Base-by-base conservation (phyloP, 2,888 invertebrate species). In the Agrotis ipsilon region DNA sequence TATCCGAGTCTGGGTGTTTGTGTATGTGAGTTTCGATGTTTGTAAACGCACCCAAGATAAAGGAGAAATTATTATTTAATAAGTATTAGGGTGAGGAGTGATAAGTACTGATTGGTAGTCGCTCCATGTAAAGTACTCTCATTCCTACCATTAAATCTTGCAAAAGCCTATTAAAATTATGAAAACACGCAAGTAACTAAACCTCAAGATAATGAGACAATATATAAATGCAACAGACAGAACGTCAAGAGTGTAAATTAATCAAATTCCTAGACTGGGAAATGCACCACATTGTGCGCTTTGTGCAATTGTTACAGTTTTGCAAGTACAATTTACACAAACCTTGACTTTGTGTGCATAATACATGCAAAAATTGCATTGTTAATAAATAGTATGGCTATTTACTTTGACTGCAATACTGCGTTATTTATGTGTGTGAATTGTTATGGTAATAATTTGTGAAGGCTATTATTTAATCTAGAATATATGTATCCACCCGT, bases 191-290 rank as follows among this genome's bases (percentile, higher is more conserved):
- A 60, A 48, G 16, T n/a, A 49, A 7, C 5, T 39, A 21, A 32
- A 32, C 32, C 7, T 7, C 32, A 32, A 32, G 32, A 6, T 1
- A 32, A 32, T 32, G 7, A 3, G 24, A 24, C 24, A 24, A n/a
- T 13, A n/a, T 11, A n/a, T 14, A 45, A 48, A 19, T 2, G 3
- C 7, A 32, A 72, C 19, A 32, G 13, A 62, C 43, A 48, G 19
- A 13, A 32, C 49, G 21, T 18, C n/a, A 21, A 1, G 18, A 60
- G 32, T 13, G 16, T 65, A 58, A 49, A 68, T 60, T 59, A 52
- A 59, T 58, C 46, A 24, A 49, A 51, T 61, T 51, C 39, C 45
- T 49, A 67, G 76, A 60, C 76, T 60, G 49, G 49, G 60, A 75
- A 68, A 51, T 57, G 21, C 24, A 58, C 52, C 59, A 11, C 39